These are phyloP conservation scores for Peromyscus maniculatus DNA, from an alignment of 2,113 vertebrate species.

Conservation along the genomic window DNA sequence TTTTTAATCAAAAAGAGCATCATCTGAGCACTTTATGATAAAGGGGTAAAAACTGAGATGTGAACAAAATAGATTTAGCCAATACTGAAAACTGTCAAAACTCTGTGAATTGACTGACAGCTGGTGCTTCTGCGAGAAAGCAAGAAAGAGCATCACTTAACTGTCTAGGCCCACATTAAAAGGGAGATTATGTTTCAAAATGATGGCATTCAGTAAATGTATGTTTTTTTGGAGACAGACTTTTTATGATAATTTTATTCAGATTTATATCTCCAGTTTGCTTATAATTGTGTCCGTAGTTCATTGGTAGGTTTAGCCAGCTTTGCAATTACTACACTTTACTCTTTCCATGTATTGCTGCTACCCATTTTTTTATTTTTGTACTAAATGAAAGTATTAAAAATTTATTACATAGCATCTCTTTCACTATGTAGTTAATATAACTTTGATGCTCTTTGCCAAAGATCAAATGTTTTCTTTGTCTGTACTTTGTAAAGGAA, in stretches of 20 bases:
- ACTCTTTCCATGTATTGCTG: not conserved
- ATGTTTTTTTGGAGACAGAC: conserved; percentile 41
- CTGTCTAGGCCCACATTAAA: not conserved
- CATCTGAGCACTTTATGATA: conserved; percentile 24
- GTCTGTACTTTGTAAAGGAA: not conserved
- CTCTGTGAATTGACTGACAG: conserved; percentile 8
- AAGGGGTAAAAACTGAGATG: not conserved
- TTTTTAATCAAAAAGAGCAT: conserved; percentile 17
- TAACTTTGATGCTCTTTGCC: not conserved
- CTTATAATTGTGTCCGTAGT: not conserved
- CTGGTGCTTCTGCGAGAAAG: not conserved
- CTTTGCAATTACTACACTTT: not conserved
- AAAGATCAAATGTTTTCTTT: conserved; percentile 19
- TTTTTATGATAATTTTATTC: conserved; percentile 7
- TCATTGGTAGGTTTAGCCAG: not conserved
- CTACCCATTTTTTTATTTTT: conserved; percentile 4
- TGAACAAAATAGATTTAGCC: not conserved
- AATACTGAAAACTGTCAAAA: not conserved
- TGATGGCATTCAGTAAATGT: not conserved
- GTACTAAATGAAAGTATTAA: conserved; percentile 1
- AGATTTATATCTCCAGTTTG: not conserved
- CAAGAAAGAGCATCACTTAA: not conserved
- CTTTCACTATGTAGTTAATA: not conserved
- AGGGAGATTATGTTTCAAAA: not conserved
- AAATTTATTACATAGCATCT: not conserved